Conservation (phyloP, 2,113 vertebrate genomes). For the Coturnix japonica region DNA sequence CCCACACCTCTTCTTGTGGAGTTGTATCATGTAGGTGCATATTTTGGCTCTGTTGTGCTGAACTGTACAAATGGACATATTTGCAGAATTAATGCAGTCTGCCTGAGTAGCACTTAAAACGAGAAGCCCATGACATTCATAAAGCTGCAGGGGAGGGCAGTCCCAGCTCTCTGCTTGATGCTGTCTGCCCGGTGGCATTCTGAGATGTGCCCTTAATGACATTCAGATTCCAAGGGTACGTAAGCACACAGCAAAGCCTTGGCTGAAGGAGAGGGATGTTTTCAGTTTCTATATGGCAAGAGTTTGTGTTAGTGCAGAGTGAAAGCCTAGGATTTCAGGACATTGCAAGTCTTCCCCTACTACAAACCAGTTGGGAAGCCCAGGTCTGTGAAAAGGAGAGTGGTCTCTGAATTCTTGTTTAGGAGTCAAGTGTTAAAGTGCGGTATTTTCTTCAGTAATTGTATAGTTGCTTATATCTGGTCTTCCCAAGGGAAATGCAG, state of each 20-base stretch:
- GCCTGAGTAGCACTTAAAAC: background rate
- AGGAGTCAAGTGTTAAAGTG: background rate
- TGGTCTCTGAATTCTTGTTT: background rate
- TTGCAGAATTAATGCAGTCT: conserved; percentile 45
- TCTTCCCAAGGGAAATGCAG: background rate
- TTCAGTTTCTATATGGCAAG: background rate
- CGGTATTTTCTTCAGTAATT: background rate
- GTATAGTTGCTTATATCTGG: background rate
- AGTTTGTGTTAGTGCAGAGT: background rate
- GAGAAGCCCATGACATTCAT: conserved; percentile 5
- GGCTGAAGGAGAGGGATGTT: background rate
- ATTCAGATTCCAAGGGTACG: background rate
- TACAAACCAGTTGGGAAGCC: background rate
- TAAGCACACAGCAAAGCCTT: background rate
- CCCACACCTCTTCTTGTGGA: conserved; percentile 22
- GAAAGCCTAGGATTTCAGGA: background rate
- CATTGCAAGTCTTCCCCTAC: background rate
- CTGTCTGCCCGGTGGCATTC: background rate
- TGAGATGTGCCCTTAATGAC: background rate
- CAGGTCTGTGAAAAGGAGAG: background rate
- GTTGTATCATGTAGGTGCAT: background rate
- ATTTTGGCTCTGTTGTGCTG: conserved; percentile 23
- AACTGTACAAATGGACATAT: background rate
- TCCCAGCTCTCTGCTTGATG: conserved; percentile 16
- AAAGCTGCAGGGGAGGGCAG: conserved; percentile 27